Evolutionary conservation across 2,797 vertebrate species (phyloP).

Genomic region (Spea hammondii): DNA sequence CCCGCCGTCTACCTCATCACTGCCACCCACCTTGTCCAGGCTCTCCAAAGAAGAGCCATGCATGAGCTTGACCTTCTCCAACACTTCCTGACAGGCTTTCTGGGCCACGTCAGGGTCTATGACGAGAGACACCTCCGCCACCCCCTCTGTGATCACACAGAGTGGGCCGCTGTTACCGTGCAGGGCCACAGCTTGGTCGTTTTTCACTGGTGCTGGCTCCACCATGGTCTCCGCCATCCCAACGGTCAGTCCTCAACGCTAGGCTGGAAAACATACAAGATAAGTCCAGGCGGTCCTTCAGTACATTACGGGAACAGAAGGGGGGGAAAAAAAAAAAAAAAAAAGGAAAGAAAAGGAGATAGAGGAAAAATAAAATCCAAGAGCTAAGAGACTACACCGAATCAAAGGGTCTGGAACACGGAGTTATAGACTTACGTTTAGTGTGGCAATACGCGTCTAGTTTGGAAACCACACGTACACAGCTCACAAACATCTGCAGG

Average conservation of each 20-base stretch:
- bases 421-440: too few relatives aligned
- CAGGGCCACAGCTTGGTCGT: constrained; percentile 51
- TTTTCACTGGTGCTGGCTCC: constrained; percentile 48
- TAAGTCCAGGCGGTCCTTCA: too few relatives aligned
- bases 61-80: constrained; percentile 84
- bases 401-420: too few relatives aligned
- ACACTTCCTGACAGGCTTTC: constrained; percentile 85
- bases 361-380: too few relatives aligned
- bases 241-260: constrained; percentile 51
- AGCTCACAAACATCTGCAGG: too few relatives aligned
- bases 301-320: too few relatives aligned
- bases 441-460: too few relatives aligned
- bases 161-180: constrained; percentile 67
- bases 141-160: constrained; percentile 82
- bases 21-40: neutral
- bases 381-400: neutral
- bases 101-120: constrained; percentile 89
- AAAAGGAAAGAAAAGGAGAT: too few relatives aligned
- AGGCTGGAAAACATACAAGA: constrained; percentile 52
- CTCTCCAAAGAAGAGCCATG: constrained; percentile 53
- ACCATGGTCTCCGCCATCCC: constrained; percentile 66
- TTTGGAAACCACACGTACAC: too few relatives aligned
- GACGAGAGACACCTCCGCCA: constrained; percentile 75
- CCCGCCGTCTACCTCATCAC: neutral
- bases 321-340: too few relatives aligned